Evolutionary conservation across 2,113 vertebrate genomes (phyloP).

Genomic region (Merops nubicus): DNA sequence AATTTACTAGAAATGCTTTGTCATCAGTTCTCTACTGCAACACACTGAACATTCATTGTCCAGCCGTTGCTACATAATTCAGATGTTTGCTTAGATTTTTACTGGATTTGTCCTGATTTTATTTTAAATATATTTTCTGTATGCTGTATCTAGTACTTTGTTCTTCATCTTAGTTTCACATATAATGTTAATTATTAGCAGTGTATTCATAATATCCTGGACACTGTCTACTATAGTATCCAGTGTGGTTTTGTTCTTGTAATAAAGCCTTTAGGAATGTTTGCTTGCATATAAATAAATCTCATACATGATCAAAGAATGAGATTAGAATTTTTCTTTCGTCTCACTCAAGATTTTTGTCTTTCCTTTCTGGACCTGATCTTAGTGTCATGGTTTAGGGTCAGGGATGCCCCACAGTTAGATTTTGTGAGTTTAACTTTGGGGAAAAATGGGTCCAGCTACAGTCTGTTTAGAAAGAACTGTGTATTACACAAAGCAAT

Average conservation of each 20-base stretch:
- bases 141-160: not conserved
- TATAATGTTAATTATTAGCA: not conserved
- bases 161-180: not conserved
- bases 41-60: not conserved
- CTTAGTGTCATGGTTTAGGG: no score
- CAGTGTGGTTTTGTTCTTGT: not conserved
- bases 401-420: no score
- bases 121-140: not conserved
- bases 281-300: not conserved
- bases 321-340: not conserved
- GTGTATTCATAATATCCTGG: not conserved
- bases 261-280: not conserved
- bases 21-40: not conserved
- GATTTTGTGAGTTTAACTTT: not conserved
- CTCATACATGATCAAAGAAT: not conserved
- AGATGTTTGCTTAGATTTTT: not conserved
- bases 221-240: not conserved
- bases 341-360: not conserved
- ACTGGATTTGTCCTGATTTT: not conserved
- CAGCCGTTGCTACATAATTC: not conserved
- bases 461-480: not conserved
- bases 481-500: not conserved
- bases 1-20: not conserved
- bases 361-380: not conserved
- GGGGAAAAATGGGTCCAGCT: not conserved